Conservation (phyloP, 2,113 vertebrate genomes). For the Rhegmatorhina hoffmannsi region DNA sequence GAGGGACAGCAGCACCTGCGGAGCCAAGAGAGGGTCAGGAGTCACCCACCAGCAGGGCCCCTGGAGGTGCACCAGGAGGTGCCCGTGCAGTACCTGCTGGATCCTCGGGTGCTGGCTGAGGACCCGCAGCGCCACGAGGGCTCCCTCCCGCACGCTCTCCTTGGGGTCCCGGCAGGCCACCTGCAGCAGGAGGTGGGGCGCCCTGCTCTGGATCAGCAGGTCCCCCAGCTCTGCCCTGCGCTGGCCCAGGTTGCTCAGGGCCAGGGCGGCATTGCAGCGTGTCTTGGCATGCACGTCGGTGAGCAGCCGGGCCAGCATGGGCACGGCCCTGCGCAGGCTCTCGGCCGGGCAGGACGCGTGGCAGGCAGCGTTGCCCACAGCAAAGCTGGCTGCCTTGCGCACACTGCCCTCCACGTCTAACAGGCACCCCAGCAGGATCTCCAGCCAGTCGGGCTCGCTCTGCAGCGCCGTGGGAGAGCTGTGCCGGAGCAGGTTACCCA, state of each 20-base stretch:
- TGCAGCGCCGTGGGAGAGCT: constrained; percentile 28
- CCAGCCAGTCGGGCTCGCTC: constrained; percentile 46
- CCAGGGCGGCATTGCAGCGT: constrained; percentile 67
- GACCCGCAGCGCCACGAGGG: constrained; percentile 71
- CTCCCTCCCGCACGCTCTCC: constrained; percentile 67
- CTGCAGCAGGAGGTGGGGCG: constrained; percentile 69
- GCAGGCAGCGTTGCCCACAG: constrained; percentile 73
- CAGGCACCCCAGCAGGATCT: constrained; percentile 66
- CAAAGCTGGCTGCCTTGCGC: constrained; percentile 73
- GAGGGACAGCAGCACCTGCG: constrained; percentile 74
- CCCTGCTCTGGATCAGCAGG: constrained; percentile 59
- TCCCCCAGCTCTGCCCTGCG: constrained; percentile 23
- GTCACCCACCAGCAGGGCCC: not conserved
- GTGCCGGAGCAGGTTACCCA: constrained; percentile 78
- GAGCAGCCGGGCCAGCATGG: constrained; percentile 62
- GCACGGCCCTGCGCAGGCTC: constrained; percentile 58
- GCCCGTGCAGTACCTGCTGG: constrained; percentile 66
- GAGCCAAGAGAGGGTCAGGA: not conserved
- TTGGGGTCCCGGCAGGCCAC: constrained; percentile 69
- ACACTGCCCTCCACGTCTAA: constrained; percentile 62
- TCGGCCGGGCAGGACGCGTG: not conserved
- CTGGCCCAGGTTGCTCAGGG: constrained; percentile 75
- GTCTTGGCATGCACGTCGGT: constrained; percentile 61
- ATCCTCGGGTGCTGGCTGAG: constrained; percentile 59
- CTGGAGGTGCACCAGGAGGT: not conserved